Evolutionary conservation across 2,797 vertebrate species (phyloP), one percentile per base, ranked within the genome.

Genomic region (Betta splendens): DNA sequence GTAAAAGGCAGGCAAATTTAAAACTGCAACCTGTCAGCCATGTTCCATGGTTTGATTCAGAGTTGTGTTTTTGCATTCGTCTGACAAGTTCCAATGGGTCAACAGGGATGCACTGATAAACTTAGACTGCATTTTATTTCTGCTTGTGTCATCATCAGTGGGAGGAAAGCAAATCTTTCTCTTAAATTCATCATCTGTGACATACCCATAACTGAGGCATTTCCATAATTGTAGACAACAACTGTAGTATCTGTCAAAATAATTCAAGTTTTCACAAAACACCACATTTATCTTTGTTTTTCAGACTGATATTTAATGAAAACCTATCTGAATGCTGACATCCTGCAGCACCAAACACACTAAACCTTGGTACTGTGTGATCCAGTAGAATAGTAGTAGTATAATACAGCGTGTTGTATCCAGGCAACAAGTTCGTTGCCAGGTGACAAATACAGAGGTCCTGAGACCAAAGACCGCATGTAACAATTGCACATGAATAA

Each of bases 361-460:
- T 86, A 69, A 75, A 62, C 69, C 70, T 38, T 4, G 26, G 61
- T 64, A 22, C 70, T 49, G 51, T 86, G 81, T 85, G 62, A 89
- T 87, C 80, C 70, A 56, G 43, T 79, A 51, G 68, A 86, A 86
- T 70, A 56, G 43, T 79, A 51, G 68, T 86, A 86, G 87, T 71
- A 69, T 77, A 85, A 77, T 87, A 85, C 79, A 62, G 66, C 47
- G 47, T 76, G 74, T 88, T 61, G 90, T 92, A 89, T 88, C 91
- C 83, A 89, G 85, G 91, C 91, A 92, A 92, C 91, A 88, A 66
- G 72, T 84, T 72, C 32, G 91, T 92, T 92, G 91, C 91, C 88
- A 91, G 87, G 91, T 92, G 91, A 92, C 89, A 85, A 87, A 86
- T 71, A 63, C 79, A 52, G 85, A 87, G 85, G 85, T 83, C 87